Percentiles rank a stretch among this genome's conserved stretches.
Evolutionary conservation across 2,888 invertebrate genomes (phyloP).

Genomic region (Lymantria dispar): DNA sequence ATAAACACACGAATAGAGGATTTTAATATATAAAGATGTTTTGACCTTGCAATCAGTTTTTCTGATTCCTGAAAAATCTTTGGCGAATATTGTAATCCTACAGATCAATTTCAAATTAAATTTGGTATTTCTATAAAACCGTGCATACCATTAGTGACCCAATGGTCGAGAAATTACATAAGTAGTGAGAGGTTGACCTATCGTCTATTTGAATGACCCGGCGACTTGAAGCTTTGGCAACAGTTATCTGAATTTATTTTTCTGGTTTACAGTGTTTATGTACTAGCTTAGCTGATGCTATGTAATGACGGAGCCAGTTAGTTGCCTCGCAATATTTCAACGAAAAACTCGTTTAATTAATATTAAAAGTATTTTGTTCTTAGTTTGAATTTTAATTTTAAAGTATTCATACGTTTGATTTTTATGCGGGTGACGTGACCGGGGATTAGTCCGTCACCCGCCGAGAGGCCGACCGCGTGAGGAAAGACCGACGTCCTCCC

Average conservation of each 20-base stretch:
- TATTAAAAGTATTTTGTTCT: background rate
- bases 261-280: conserved; percentile 1
- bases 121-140: conserved; percentile 17
- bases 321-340: background rate
- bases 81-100: too few species aligned
- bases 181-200: conserved; percentile 26
- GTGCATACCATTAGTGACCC: conserved; percentile 24
- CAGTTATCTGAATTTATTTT: conserved; percentile 4
- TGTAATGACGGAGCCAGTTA: background rate
- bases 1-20: too few species aligned
- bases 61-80: too few species aligned
- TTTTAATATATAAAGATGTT: too few species aligned
- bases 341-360: background rate
- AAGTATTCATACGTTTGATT: too few species aligned
- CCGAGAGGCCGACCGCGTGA: too few species aligned
- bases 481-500: too few species aligned
- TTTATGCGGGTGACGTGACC: too few species aligned
- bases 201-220: conserved; percentile 19
- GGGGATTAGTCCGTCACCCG: too few species aligned
- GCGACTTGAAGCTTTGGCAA: conserved; percentile 12
- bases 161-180: conserved; percentile 28
- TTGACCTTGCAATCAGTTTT: too few species aligned
- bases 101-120: too few species aligned
- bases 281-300: background rate
- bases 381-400: too few species aligned